Conservation (phyloP, 2,113 vertebrate species). For the Rutilus rutilus region DNA sequence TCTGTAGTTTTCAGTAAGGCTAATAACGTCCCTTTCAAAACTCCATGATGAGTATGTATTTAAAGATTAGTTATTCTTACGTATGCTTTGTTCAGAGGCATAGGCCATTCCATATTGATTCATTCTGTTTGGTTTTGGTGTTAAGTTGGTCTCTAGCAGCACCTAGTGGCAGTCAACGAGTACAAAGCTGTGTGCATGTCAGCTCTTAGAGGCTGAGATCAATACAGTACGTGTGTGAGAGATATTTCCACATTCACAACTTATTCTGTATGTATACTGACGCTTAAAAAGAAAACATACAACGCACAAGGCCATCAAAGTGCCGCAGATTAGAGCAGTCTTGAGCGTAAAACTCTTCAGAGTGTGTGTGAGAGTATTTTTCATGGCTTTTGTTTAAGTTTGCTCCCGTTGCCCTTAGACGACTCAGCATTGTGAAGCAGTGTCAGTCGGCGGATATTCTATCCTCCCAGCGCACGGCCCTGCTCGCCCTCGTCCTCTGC, state of each 20-base stretch:
- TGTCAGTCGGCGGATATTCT: conserved; percentile 58
- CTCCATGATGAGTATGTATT: neutral
- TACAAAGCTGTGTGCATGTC: conserved; percentile 53
- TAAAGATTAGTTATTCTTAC: neutral
- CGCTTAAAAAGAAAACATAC: too few species aligned
- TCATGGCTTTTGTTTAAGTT: neutral
- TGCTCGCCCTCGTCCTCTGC: conserved; percentile 68
- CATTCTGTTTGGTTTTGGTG: conserved; percentile 57
- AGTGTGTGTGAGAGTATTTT: neutral
- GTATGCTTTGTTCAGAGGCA: neutral
- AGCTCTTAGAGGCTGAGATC: neutral
- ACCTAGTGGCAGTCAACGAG: conserved; percentile 90
- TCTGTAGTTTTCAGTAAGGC: neutral
- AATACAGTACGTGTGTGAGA: neutral
- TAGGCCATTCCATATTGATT: neutral
- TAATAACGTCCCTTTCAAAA: neutral
- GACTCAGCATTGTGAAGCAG: neutral
- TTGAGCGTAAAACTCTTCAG: neutral
- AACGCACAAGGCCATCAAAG: neutral
- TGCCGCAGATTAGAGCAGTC: neutral
- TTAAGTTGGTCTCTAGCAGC: conserved; percentile 89
- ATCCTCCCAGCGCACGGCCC: conserved; percentile 56
- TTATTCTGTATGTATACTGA: neutral
- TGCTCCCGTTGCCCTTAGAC: neutral
- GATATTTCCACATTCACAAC: neutral